Evolutionary conservation across 2,113 vertebrate species (phyloP).

Genomic region (Pedionomus torquatus): DNA sequence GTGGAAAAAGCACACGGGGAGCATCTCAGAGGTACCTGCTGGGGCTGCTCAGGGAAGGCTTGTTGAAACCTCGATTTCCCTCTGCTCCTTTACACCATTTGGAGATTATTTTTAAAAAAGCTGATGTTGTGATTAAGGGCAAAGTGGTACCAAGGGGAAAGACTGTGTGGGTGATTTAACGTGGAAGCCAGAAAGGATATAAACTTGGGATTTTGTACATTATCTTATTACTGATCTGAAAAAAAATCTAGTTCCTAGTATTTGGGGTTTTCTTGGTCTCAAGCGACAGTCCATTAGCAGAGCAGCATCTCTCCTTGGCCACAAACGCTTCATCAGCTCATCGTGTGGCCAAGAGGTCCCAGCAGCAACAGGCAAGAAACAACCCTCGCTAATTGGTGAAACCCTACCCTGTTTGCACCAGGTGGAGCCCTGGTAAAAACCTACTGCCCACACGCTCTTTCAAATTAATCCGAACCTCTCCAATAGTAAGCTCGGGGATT

Average conservation of each 20-base stretch:
- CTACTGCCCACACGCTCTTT: background rate
- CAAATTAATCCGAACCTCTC: slow-evolving; percentile 40
- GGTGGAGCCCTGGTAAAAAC: no score
- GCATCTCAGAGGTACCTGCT: background rate
- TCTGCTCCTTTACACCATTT: background rate
- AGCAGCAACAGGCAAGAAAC: slow-evolving; percentile 8
- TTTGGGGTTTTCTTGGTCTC: background rate
- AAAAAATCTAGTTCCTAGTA: background rate
- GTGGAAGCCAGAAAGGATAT: background rate
- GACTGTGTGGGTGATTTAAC: background rate
- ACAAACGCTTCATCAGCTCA: slow-evolving; percentile 12
- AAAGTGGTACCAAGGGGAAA: background rate
- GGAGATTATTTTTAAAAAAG: background rate
- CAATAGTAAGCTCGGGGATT: background rate
- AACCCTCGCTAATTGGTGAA: background rate
- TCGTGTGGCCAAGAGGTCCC: background rate
- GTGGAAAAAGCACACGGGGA: background rate
- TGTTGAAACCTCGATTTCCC: background rate
- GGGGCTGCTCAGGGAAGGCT: background rate
- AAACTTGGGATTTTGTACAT: background rate
- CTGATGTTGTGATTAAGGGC: background rate
- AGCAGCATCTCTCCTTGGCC: background rate
- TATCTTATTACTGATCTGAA: background rate
- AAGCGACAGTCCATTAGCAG: slow-evolving; percentile 21
- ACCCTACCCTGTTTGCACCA: slow-evolving; percentile 3